Evolutionary conservation across 2,113 vertebrate genomes (phyloP).

Genomic region (Ginglymostoma cirratum): DNA sequence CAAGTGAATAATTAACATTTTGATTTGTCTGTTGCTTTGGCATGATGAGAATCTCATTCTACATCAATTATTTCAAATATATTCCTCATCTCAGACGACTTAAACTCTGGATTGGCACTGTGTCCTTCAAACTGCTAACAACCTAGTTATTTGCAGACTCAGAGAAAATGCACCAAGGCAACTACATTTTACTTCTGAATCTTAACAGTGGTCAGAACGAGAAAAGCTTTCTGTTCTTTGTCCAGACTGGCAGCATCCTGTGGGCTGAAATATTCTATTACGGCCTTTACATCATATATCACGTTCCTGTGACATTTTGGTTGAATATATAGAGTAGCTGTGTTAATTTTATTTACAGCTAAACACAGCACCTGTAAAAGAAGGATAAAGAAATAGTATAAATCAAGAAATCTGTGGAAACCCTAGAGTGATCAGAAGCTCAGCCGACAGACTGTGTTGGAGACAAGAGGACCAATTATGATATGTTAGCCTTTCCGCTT

Average conservation of each 20-base stretch:
- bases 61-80: background rate
- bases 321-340: background rate
- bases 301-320: background rate
- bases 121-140: background rate
- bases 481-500: slow-evolving; percentile 19
- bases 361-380: background rate
- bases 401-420: background rate
- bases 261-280: too few species aligned
- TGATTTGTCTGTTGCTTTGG: background rate
- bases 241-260: background rate
- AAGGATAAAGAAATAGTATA: background rate
- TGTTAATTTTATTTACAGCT: background rate
- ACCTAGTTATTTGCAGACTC: background rate
- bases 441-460: background rate
- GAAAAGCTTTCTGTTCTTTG: background rate
- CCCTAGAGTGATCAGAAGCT: background rate
- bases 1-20: background rate
- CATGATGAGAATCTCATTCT: background rate
- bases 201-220: background rate
- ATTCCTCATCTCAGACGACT: background rate
- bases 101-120: background rate
- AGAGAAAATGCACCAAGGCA: background rate
- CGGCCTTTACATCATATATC: background rate
- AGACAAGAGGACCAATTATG: slow-evolving; percentile 19
- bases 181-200: background rate